Evolutionary conservation across 2,113 vertebrate genomes (phyloP).

Genomic region (Siniperca chuatsi): DNA sequence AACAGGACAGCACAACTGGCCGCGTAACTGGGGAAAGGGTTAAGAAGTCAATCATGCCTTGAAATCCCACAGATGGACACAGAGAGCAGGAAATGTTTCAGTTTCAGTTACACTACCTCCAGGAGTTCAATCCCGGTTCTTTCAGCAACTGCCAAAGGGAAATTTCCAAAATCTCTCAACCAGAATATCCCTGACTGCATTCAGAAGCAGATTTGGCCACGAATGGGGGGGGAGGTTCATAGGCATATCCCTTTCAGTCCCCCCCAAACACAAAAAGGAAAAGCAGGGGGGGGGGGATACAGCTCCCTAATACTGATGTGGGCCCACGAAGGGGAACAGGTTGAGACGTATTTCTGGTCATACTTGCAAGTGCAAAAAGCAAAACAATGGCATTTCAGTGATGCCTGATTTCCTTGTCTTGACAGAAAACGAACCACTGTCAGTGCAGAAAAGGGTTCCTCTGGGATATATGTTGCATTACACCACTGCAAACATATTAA

Average conservation of each 20-base stretch:
- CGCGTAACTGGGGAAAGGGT: constrained; percentile 1
- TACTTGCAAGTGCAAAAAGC: constrained; percentile 8
- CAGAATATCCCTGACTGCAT: background rate
- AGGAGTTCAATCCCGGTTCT: constrained; percentile 1
- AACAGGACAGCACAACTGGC: background rate
- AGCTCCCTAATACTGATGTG: constrained; percentile 60
- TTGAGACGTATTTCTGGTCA: constrained; percentile 57
- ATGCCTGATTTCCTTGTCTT: background rate
- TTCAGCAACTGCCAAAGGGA: background rate
- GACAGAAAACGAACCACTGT: background rate
- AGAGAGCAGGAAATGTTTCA: constrained; percentile 2
- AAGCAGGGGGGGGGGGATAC: constrained; percentile 48
- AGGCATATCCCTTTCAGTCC: constrained; percentile 58
- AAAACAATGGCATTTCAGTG: background rate
- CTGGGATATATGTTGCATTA: background rate
- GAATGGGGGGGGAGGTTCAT: constrained; percentile 44
- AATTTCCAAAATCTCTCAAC: constrained; percentile 22
- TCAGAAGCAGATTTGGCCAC: constrained; percentile 12
- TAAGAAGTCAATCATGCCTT: background rate
- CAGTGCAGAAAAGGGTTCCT: background rate
- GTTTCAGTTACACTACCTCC: constrained; percentile 1
- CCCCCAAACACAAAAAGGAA: constrained; percentile 56
- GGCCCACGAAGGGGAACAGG: constrained; percentile 50
- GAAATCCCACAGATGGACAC: background rate
- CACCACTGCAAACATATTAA: background rate